phyloP scores from a whole-genome alignment of 2,797 vertebrate species.

The Perodicticus potto region DNA sequence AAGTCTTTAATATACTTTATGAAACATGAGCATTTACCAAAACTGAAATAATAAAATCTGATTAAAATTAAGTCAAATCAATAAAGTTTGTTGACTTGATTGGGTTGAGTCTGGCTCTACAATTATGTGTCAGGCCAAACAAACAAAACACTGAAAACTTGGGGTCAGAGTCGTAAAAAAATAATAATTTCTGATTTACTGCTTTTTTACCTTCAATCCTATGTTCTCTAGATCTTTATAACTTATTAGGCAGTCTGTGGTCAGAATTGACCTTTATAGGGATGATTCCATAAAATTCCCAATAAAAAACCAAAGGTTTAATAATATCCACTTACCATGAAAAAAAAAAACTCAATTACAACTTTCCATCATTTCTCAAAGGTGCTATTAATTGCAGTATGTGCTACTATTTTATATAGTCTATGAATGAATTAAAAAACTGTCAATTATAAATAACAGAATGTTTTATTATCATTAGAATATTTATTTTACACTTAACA shows the following conservation, averaged over 20 bases:
- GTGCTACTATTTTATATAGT: neutral
- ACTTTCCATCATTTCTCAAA: neutral
- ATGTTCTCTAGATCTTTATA: neutral
- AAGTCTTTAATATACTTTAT: slow-evolving; percentile 18
- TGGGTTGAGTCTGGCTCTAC: neutral
- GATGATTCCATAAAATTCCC: neutral
- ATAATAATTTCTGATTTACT: neutral
- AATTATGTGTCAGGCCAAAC: neutral
- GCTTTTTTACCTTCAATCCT: neutral
- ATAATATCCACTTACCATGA: neutral
- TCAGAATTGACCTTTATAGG: neutral
- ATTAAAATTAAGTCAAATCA: slow-evolving; percentile 35
- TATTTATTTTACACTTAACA: neutral
- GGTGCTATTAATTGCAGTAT: neutral
- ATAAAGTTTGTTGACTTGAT: neutral
- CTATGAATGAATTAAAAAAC: slow-evolving; percentile 1
- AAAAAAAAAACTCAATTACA: neutral
- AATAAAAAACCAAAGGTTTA: neutral
- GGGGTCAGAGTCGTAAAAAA: neutral
- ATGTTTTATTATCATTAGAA: slow-evolving; percentile 29
- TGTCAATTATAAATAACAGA: neutral
- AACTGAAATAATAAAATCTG: slow-evolving; percentile 34
- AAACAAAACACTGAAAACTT: neutral
- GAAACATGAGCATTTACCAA: slow-evolving; percentile 38
- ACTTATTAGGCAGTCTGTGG: neutral